A percentile compares a stretch with the other conserved stretches of the same genome.
phyloP scores from a whole-genome alignment of 2,888 invertebrate genomes.

The Drosophila subsilvestris region DNA sequence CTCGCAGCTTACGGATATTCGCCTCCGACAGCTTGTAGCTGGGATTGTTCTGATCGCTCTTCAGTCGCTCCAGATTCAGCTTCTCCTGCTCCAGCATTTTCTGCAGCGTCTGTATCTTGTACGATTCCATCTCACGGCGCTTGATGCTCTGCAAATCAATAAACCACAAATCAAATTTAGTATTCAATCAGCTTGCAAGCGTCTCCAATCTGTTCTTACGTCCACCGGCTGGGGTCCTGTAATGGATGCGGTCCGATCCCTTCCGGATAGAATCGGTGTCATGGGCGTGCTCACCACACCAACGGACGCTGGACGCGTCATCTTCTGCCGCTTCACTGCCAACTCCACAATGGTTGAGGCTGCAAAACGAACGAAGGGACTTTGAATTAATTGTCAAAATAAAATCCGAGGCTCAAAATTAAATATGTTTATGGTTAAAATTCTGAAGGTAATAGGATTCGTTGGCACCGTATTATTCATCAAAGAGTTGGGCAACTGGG shows the following conservation, averaged over 20 bases:
- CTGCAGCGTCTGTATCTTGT: constrained; percentile 92
- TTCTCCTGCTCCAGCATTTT: constrained; percentile 96
- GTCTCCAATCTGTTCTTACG: constrained; percentile 85
- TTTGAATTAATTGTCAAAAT: constrained; percentile 27
- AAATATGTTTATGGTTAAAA: constrained; percentile 34
- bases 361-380: constrained; percentile 68
- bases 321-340: constrained; percentile 87
- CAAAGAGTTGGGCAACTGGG: constrained; percentile 41
- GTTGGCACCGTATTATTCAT: constrained; percentile 43
- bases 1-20: constrained; percentile 83
- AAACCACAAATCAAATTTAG: not conserved
- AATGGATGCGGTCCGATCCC: constrained; percentile 86
- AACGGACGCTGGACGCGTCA: constrained; percentile 84
- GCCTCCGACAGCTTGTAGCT: constrained; percentile 83
- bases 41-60: constrained; percentile 84
- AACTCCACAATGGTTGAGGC: constrained; percentile 89
- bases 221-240: constrained; percentile 95
- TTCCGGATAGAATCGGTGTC: constrained; percentile 85
- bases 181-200: not conserved
- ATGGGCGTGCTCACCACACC: constrained; percentile 84
- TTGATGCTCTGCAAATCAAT: constrained; percentile 89
- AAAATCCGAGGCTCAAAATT: not conserved
- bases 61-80: constrained; percentile 91
- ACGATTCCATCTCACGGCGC: constrained; percentile 92
- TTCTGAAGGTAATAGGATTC: not conserved